phyloP scores from a whole-genome alignment of 1,140 invertebrate species.

The Danaus plexippus region DNA sequence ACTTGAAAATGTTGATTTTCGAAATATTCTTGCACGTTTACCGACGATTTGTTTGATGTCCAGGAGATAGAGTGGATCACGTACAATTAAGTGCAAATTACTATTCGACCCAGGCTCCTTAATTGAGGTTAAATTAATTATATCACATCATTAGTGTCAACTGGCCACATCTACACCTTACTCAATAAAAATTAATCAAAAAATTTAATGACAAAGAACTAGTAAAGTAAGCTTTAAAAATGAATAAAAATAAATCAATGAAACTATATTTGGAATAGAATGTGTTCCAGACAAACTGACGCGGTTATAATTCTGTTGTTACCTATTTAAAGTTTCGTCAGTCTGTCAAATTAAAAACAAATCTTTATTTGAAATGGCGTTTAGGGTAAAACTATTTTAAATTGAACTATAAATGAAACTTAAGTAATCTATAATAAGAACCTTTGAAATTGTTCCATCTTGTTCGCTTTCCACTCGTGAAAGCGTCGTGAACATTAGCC shows the following conservation, averaged over 20 bases:
- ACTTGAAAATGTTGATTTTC: too few relatives aligned
- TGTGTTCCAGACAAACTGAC: constrained; percentile 19
- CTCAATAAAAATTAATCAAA: neutral
- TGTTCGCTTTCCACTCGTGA: constrained; percentile 1
- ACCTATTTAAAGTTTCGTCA: constrained; percentile 21
- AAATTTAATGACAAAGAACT: neutral
- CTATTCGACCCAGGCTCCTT: constrained; percentile 35
- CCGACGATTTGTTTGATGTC: too few relatives aligned
- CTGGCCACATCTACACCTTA: constrained; percentile 8
- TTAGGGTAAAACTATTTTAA: neutral
- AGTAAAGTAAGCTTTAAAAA: too few relatives aligned
- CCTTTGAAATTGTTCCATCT: too few relatives aligned
- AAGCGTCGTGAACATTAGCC: constrained; percentile 9
- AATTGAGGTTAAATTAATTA: constrained; percentile 66
- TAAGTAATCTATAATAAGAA: too few relatives aligned
- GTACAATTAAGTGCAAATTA: too few relatives aligned
- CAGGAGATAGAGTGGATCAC: too few relatives aligned
- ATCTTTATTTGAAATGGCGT: too few relatives aligned
- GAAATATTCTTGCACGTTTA: too few relatives aligned
- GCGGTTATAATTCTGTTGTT: constrained; percentile 15
- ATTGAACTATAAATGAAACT: neutral
- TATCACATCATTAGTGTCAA: constrained; percentile 29
- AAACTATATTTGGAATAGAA: constrained; percentile 15
- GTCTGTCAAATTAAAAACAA: constrained; percentile 8
- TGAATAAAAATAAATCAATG: constrained; percentile 14